Evolutionary conservation across 1,140 invertebrate species (phyloP), one percentile per base, ranked within the genome.

Genomic region (Drosophila rhopaloa): DNA sequence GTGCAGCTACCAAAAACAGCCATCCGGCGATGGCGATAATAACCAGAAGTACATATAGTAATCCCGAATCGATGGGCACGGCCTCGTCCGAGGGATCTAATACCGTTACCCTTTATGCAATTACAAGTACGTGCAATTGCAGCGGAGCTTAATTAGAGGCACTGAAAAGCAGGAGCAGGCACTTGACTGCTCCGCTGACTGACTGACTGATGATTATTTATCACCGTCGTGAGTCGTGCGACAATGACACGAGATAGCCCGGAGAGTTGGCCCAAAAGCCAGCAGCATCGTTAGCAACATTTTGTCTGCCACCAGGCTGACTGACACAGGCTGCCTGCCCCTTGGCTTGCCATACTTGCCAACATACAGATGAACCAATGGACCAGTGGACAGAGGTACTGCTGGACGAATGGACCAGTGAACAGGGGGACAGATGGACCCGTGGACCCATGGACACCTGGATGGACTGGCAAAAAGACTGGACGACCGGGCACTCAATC

Each of bases 181-280:
- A 75, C 66, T 67, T 76, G 73, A 47, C 60, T 58, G 41, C 47
- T 48, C 54, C 54, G 54, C 65, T 50, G 46, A 77, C 56, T 47
- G 24, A 24, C 24, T 24, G 77, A 74, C 84, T 80, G 80, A 84
- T 84, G 84, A 89, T 89, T 89, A 89, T 89, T 89, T 89, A 89
- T 89, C 84, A 89, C 84, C 76, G 84, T 89, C 84, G 84, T 84
- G 81, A 89, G 84, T 89, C 84, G 84, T 89, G 84, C 84, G 84
- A 89, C 85, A 89, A 89, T 89, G 85, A 89, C 76, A 78, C 70
- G 81, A 89, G 85, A 73, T 72, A 65, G 51, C 57, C 72, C 68
- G 61, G 43, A 65, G 75, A 58, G 71, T 48, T 51, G 56, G 79
- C 46, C 71, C 40, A 51, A 63, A 48, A 76, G 57, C 53, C 67